Conservation (phyloP, 2,888 invertebrate species). For the Trissolcus brochymenae region DNA sequence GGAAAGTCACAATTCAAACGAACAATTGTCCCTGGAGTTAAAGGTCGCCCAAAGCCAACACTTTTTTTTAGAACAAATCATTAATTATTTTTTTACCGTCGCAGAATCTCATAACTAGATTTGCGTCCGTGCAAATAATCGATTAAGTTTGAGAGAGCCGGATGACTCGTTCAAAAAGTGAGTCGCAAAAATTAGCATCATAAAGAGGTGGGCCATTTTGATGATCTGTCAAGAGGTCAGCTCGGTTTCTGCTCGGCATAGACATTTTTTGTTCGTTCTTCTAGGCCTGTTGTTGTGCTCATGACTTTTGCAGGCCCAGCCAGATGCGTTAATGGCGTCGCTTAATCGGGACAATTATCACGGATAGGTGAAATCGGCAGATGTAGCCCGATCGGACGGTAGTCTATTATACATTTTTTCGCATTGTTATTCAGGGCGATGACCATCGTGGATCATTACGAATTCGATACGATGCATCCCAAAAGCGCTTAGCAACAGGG, state of each 20-base stretch:
- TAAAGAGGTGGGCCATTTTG: slow-evolving; percentile 25
- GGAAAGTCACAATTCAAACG: slow-evolving; percentile 14
- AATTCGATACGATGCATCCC: slow-evolving; percentile 71
- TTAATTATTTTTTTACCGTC: background rate
- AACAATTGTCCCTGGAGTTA: no score
- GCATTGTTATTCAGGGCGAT: slow-evolving; percentile 62
- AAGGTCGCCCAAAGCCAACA: no score
- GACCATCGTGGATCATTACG: slow-evolving; percentile 65
- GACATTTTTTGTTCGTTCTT: slow-evolving; percentile 1
- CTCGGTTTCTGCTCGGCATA: background rate
- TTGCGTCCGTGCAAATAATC: no score
- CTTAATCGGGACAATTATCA: slow-evolving; percentile 35
- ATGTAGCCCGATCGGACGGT: background rate
- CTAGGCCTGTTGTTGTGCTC: background rate
- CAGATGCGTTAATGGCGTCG: slow-evolving; percentile 34
- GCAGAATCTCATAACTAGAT: no score
- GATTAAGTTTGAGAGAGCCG: background rate
- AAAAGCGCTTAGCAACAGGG: slow-evolving; percentile 70
- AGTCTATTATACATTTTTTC: slow-evolving; percentile 58
- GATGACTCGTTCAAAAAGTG: slow-evolving; percentile 1
- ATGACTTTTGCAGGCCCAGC: background rate
- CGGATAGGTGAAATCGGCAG: slow-evolving; percentile 13
- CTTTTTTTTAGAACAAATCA: background rate
- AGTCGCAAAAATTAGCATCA: slow-evolving; percentile 40
- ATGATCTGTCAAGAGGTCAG: slow-evolving; percentile 32